Conservation (phyloP, 2,797 vertebrate species). For the Enteromius anoplus region DNA sequence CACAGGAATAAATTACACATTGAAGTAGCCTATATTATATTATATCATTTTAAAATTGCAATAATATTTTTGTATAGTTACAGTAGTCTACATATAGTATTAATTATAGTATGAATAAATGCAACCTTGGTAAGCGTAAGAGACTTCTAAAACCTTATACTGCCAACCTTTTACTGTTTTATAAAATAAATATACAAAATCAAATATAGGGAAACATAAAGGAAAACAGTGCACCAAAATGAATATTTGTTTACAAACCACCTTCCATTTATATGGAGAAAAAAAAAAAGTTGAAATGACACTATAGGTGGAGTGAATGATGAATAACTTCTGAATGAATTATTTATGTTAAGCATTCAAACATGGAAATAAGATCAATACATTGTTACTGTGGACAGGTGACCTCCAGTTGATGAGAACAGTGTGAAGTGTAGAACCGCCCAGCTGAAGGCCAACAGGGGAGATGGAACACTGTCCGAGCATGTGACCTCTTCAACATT, state of each 20-base stretch:
- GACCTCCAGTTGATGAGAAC: slow-evolving; percentile 25
- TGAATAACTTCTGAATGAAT: neutral
- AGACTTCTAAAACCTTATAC: neutral
- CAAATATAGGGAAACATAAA: too few species aligned
- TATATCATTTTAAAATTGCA: too few species aligned
- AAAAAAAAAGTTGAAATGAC: neutral
- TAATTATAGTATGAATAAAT: neutral
- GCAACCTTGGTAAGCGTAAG: neutral
- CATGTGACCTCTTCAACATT: slow-evolving; percentile 34
- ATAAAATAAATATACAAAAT: too few species aligned
- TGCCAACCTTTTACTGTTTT: neutral
- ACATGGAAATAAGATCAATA: neutral
- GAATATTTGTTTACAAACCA: neutral
- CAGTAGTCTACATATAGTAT: too few species aligned
- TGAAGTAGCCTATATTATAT: too few species aligned
- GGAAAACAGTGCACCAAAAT: neutral
- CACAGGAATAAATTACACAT: neutral
- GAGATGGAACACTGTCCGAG: slow-evolving; percentile 16
- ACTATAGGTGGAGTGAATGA: neutral
- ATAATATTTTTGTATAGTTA: too few species aligned
- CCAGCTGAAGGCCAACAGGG: slow-evolving; percentile 23
- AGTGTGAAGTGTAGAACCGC: slow-evolving; percentile 21
- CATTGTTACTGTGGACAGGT: neutral
- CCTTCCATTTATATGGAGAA: neutral
- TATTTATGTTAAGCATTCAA: neutral